Evolutionary conservation across 2,888 invertebrate genomes (phyloP).

Genomic region (Yponomeuta sedellus): DNA sequence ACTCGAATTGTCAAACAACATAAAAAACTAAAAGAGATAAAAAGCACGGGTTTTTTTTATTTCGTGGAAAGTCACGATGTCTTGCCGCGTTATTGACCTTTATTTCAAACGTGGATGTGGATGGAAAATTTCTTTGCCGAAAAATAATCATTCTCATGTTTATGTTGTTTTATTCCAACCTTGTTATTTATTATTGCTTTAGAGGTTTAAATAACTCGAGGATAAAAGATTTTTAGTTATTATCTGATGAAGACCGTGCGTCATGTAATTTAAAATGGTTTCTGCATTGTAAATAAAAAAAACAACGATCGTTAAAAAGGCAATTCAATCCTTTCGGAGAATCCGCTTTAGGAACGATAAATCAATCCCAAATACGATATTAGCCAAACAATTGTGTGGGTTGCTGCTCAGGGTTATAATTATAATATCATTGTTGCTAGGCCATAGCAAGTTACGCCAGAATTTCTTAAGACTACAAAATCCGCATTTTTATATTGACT

Average conservation of each 20-base stretch:
- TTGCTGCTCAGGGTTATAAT: background rate
- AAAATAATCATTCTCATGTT: background rate
- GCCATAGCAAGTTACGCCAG: too few relatives aligned
- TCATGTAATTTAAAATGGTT: background rate
- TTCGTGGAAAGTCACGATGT: background rate
- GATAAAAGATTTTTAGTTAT: background rate
- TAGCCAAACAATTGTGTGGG: background rate
- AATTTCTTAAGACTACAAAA: too few relatives aligned
- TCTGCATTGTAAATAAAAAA: background rate
- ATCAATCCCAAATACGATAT: background rate
- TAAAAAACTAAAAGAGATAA: too few relatives aligned
- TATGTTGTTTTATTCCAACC: background rate
- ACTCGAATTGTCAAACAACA: too few relatives aligned
- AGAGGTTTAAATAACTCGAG: background rate
- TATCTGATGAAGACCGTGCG: background rate
- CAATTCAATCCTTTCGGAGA: conserved; percentile 3
- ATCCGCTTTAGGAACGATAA: background rate
- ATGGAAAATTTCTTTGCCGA: background rate
- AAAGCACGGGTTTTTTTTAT: too few relatives aligned
- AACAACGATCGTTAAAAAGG: background rate
- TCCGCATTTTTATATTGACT: too few relatives aligned
- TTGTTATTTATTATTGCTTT: background rate
- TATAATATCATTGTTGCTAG: too few relatives aligned
- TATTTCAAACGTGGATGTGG: background rate
- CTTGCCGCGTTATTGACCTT: background rate